Evolutionary conservation across 1,140 invertebrate species (phyloP).

Genomic region (Epicauta chinensis): DNA sequence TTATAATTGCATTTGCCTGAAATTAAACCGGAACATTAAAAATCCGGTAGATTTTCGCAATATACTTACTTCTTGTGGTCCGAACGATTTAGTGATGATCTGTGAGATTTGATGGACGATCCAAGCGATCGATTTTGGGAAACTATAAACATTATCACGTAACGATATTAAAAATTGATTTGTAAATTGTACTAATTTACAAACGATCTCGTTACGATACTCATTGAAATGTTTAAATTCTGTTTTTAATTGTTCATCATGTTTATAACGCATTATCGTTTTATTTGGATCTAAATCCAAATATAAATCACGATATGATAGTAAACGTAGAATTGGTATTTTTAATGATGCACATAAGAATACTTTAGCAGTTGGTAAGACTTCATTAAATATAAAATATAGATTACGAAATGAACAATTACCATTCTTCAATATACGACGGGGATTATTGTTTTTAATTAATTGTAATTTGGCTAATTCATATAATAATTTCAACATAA

Average conservation of each 20-base stretch:
- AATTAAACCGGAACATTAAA: constrained; percentile 30
- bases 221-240: constrained; percentile 27
- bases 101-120: constrained; percentile 70
- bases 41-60: neutral
- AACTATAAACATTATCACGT: constrained; percentile 81
- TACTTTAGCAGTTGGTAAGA: constrained; percentile 82
- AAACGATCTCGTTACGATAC: constrained; percentile 73
- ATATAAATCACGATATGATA: constrained; percentile 89
- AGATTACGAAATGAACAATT: constrained; percentile 85
- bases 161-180: constrained; percentile 80
- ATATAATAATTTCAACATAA: constrained; percentile 69
- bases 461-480: constrained; percentile 81
- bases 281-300: constrained; percentile 90
- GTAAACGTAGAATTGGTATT: constrained; percentile 83
- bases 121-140: constrained; percentile 80
- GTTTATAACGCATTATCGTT: constrained; percentile 52
- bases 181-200: constrained; percentile 73
- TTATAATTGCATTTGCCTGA: constrained; percentile 72
- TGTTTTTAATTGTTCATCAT: constrained; percentile 23
- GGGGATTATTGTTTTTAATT: constrained; percentile 72
- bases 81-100: constrained; percentile 57
- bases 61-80: constrained; percentile 51
- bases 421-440: constrained; percentile 73
- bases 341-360: constrained; percentile 90
- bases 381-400: constrained; percentile 85